Percentiles rank a stretch among this genome's conserved stretches.
phyloP scores from a whole-genome alignment of 1,140 invertebrate species.

The Drosophila equinoxialis region DNA sequence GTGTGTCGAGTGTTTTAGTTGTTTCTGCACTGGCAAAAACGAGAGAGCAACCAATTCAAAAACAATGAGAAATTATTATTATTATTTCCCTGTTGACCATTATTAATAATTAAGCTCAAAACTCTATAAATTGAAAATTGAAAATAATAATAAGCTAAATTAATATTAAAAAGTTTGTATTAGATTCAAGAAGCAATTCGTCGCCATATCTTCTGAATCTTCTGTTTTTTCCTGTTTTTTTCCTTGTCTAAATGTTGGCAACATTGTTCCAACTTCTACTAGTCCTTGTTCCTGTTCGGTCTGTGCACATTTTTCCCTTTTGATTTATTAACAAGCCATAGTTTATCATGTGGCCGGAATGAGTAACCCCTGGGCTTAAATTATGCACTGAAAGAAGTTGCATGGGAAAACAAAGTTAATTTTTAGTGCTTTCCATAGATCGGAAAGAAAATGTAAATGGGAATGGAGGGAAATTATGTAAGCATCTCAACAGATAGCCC shows the following conservation, averaged over 20 bases:
- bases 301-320: constrained; percentile 36
- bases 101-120: too few species aligned
- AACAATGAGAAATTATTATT: too few species aligned
- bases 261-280: not conserved
- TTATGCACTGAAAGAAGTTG: constrained; percentile 32
- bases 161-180: too few species aligned
- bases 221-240: too few species aligned
- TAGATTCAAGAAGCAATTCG: too few species aligned
- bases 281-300: not conserved
- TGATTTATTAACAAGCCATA: constrained; percentile 78
- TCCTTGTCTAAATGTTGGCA: too few species aligned
- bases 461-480: constrained; percentile 28
- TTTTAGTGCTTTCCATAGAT: constrained; percentile 30
- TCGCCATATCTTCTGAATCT: too few species aligned
- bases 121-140: too few species aligned
- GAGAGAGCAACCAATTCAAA: constrained; percentile 49
- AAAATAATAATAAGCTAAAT: too few species aligned
- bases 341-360: constrained; percentile 76
- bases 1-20: not conserved
- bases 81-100: too few species aligned
- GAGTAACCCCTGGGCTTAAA: constrained; percentile 6
- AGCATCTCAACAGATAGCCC: constrained; percentile 9
- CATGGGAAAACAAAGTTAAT: constrained; percentile 32
- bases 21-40: constrained; percentile 43
- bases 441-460: constrained; percentile 18